These are phyloP conservation scores for Spilogale gracilis DNA, from an alignment of 2,113 vertebrate species.

Conservation along the genomic window DNA sequence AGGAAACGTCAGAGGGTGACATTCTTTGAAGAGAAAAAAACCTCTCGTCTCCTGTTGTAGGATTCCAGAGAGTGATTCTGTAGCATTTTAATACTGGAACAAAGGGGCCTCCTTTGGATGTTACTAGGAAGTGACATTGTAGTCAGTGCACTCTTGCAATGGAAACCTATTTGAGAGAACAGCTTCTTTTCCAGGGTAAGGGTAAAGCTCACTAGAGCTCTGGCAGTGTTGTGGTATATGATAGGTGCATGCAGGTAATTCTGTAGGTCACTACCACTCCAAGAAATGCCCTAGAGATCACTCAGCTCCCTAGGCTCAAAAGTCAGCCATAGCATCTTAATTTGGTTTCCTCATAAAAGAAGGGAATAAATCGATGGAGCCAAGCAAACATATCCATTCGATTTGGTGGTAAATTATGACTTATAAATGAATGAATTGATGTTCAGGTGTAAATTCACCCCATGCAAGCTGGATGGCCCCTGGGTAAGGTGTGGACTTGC, in stretches of 20 bases:
- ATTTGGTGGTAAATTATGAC: neutral
- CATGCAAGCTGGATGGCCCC: neutral
- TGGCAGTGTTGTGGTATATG: fast-evolving
- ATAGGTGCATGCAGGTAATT: neutral
- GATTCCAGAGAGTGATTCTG: neutral
- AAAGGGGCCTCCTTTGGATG: neutral
- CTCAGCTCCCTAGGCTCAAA: neutral
- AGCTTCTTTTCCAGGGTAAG: neutral
- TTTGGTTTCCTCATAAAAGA: constrained; percentile 14
- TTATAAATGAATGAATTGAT: neutral
- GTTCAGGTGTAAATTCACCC: neutral
- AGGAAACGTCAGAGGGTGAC: neutral
- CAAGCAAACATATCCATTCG: neutral
- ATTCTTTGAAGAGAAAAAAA: neutral
- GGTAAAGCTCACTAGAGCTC: neutral
- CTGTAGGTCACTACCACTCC: neutral
- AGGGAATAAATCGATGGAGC: neutral
- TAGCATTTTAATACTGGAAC: neutral
- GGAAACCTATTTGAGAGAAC: neutral
- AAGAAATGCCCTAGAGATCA: neutral
- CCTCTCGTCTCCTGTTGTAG: neutral
- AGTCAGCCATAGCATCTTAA: neutral
- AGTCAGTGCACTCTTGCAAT: neutral
- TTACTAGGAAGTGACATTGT: neutral
- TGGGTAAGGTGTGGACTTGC: neutral